Conservation (phyloP, 2,888 invertebrate genomes). For the Brachycybe producta region DNA sequence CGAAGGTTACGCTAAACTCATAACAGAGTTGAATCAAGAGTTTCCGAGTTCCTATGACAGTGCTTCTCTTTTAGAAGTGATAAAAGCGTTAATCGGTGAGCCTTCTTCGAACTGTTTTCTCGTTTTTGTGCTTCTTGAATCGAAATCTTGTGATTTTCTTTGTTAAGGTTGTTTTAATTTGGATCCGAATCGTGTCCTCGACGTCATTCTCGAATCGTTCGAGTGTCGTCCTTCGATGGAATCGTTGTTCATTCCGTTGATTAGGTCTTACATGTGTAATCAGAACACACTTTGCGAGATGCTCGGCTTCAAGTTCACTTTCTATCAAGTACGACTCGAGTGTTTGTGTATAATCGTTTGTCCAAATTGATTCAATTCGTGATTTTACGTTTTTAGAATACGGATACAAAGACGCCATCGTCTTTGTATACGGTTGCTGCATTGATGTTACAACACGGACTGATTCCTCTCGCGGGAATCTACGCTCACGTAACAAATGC, state of each 20-base stretch:
- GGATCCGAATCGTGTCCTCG: slow-evolving; percentile 94
- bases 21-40: slow-evolving; percentile 80
- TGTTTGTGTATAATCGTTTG: not conserved
- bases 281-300: slow-evolving; percentile 81
- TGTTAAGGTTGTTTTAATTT: slow-evolving; percentile 89
- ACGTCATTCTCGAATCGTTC: slow-evolving; percentile 91
- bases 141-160: slow-evolving; percentile 16
- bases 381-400: slow-evolving; percentile 6
- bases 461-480: slow-evolving; percentile 74
- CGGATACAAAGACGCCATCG: slow-evolving; percentile 49
- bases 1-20: slow-evolving; percentile 95
- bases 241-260: slow-evolving; percentile 69
- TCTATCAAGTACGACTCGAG: slow-evolving; percentile 37
- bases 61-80: slow-evolving; percentile 60
- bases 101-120: not conserved
- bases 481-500: slow-evolving; percentile 62
- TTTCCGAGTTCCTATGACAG: slow-evolving; percentile 18
- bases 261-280: slow-evolving; percentile 78
- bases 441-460: slow-evolving; percentile 69
- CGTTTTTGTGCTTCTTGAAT: not conserved
- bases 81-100: slow-evolving; percentile 84
- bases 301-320: slow-evolving; percentile 76
- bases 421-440: slow-evolving; percentile 83
- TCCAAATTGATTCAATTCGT: not conserved
- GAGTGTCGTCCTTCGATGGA: slow-evolving; percentile 50